Percentiles rank a stretch among this genome's conserved stretches.
These are phyloP conservation scores for Dryomyza anilis DNA, from an alignment of 2,888 invertebrate species.

Conservation along the genomic window DNA sequence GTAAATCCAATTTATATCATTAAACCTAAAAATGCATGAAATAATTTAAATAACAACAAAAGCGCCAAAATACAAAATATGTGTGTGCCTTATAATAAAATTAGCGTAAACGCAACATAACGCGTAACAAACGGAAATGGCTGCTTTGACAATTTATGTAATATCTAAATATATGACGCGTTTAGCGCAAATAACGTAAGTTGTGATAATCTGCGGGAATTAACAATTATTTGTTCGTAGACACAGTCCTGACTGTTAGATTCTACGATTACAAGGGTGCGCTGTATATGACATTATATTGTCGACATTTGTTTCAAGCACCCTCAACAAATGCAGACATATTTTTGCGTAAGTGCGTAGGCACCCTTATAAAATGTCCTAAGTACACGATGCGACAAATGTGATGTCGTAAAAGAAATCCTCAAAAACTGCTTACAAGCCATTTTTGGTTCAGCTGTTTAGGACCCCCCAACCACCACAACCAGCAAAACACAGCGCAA, in stretches of 20 bases:
- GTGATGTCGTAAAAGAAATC: constrained; percentile 6
- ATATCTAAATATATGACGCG: not conserved
- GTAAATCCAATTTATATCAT: not conserved
- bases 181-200: not conserved
- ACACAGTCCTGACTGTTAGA: not conserved
- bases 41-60: not conserved
- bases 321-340: not conserved
- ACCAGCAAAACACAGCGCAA: too few species aligned
- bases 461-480: too few species aligned
- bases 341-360: not conserved
- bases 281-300: too few species aligned
- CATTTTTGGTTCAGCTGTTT: too few species aligned
- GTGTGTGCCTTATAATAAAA: not conserved
- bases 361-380: too few species aligned
- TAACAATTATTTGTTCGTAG: not conserved
- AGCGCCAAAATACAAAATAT: not conserved
- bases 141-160: not conserved
- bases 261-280: too few species aligned
- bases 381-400: too few species aligned
- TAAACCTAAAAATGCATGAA: too few species aligned
- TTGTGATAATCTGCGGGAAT: constrained; percentile 15
- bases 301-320: too few species aligned
- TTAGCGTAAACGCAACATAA: not conserved
- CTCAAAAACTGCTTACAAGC: constrained; percentile 1
- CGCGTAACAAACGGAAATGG: constrained; percentile 5